Base-by-base conservation (phyloP, 2,113 vertebrate genomes). In the Ptilonorhynchus violaceus region DNA sequence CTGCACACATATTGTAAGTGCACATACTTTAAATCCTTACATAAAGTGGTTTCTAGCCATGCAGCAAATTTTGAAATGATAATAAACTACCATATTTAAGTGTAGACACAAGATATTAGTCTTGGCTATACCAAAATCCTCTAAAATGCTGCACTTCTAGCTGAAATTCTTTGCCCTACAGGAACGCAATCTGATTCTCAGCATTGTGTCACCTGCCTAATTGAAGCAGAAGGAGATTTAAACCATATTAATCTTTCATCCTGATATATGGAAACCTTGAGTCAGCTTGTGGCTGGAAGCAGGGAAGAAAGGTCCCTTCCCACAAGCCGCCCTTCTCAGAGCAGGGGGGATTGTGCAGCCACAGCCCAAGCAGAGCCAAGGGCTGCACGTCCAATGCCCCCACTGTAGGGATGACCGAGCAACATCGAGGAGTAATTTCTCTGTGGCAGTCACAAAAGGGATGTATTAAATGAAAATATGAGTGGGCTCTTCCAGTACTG, bases 51-150 rank as follows among this genome's bases (percentile, higher is more conserved):
- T 94, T 89, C 85, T 90, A 92, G 82, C 92, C 89, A 89, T 67
- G 70, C 89, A 91, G 92, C 94, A 97, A 77, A 69, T 92, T 97
- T 76, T 68, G 78, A 97, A 93, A 96, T 69, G 39, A 64, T 81
- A 95, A 84, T 91, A 92, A 85, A 84, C 66, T 66, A 92, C 33
- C 74, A 56, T 83, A 89, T 83, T 92, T 96, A 96, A 92, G 77
- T 47, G 27, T 83, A 94, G 95, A 91, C 74, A 89, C 28, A 92
- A 90, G 63, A 46, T 95, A 72, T 49, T 91, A 94, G 77, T 67
- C 68, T 88, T 52, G 75, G 69, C 88, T 92, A 25, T 64, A 93
- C 87, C 95, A 69, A 94, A 97, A 97, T 96, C 85, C 66, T 85
- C 62, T 73, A 69, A 92, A 94, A 88, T 68, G 11, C 67, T 75